phyloP scores from a whole-genome alignment of 2,797 vertebrate genomes.

The Alcedo quadribrachys region DNA sequence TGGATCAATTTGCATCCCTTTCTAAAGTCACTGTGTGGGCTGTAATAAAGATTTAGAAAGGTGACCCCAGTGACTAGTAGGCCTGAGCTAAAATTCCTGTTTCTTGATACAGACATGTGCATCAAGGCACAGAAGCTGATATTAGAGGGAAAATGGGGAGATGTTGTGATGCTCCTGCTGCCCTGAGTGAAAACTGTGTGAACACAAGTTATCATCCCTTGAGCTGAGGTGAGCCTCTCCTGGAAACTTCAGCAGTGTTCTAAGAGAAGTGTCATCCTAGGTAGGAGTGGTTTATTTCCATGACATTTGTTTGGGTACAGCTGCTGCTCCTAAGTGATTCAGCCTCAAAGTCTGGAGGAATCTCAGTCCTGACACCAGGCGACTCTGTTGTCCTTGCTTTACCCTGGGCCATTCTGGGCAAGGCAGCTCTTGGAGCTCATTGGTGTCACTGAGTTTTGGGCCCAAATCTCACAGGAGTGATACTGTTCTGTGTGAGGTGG shows the following conservation, averaged over 20 bases:
- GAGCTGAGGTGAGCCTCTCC: not conserved
- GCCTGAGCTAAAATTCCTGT: not conserved
- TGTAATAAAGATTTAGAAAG: not conserved
- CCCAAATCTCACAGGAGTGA: not conserved
- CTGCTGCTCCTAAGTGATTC: slow-evolving; percentile 19
- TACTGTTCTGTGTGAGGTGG: not conserved
- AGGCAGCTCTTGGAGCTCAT: not conserved
- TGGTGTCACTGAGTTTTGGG: not conserved
- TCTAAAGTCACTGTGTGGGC: not conserved
- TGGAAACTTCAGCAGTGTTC: not conserved
- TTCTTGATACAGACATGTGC: not conserved
- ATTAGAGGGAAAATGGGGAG: not conserved
- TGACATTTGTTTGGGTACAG: not conserved
- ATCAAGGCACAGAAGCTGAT: not conserved
- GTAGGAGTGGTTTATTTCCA: slow-evolving; percentile 39
- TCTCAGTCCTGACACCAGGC: not conserved
- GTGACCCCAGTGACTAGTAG: not conserved
- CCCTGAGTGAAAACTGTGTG: not conserved
- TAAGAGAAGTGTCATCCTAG: slow-evolving; percentile 21
- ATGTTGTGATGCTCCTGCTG: not conserved
- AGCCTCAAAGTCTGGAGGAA: not conserved
- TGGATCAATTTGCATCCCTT: not conserved
- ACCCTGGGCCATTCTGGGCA: fast-evolving
- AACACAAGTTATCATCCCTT: not conserved
- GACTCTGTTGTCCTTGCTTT: not conserved